A percentile compares a stretch with the other conserved stretches of the same genome.
Evolutionary conservation across 2,113 vertebrate genomes (phyloP).

Genomic region (Odocoileus hemionus): DNA sequence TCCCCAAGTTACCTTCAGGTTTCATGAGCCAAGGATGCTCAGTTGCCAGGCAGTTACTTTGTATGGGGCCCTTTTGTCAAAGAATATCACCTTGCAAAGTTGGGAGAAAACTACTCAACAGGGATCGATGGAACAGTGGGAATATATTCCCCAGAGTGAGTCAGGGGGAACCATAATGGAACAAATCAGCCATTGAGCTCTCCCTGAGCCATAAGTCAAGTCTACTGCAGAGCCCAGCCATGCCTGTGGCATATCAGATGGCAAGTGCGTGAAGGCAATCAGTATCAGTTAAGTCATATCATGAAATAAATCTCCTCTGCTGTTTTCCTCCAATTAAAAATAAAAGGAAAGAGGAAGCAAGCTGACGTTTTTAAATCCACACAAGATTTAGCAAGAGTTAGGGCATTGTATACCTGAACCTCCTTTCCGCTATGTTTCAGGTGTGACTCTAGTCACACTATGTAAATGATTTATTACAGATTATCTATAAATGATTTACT

Average conservation of each 20-base stretch:
- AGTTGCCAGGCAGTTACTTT: not conserved
- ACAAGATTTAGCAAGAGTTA: not conserved
- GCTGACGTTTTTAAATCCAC: not conserved
- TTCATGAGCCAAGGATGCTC: not conserved
- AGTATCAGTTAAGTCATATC: not conserved
- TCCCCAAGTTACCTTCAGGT: not conserved
- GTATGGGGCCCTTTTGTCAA: not conserved
- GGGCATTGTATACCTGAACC: not conserved
- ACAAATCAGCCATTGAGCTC: not conserved
- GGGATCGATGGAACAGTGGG: not conserved
- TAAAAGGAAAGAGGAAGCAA: not conserved
- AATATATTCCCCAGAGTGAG: not conserved
- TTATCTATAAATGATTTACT: not conserved
- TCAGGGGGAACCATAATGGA: not conserved
- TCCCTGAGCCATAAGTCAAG: no score
- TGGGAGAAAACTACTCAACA: not conserved
- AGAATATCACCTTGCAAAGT: not conserved
- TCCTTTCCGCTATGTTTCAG: not conserved
- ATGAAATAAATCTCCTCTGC: not conserved
- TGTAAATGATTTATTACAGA: not conserved
- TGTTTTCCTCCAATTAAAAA: not conserved
- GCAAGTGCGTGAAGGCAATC: not conserved
- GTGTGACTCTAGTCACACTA: not conserved
- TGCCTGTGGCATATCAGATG: rapidly evolving
- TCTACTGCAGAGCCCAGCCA: not conserved